A percentile compares a stretch with the other conserved stretches of the same genome.
These are phyloP conservation scores for Vicugna pacos DNA, from an alignment of 2,113 vertebrate genomes.

Conservation along the genomic window DNA sequence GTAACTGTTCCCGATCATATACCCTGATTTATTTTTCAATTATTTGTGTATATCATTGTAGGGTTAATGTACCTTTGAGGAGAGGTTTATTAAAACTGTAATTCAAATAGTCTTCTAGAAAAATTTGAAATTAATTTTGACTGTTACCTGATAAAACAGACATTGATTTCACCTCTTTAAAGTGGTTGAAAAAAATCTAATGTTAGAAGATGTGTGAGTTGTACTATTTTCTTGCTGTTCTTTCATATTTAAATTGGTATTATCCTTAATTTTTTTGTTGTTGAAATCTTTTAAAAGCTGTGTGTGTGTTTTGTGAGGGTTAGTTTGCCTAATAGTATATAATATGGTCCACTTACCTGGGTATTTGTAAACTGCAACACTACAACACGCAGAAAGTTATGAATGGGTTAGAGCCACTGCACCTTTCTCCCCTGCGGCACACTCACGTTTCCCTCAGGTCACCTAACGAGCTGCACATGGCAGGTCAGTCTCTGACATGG, in stretches of 20 bases:
- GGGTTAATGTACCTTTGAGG: background rate
- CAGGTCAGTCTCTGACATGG: background rate
- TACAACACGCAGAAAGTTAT: background rate
- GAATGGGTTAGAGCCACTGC: background rate
- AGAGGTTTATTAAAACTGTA: background rate
- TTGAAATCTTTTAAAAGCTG: background rate
- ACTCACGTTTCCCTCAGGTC: background rate
- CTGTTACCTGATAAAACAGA: background rate
- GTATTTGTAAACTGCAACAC: background rate
- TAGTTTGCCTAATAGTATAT: background rate
- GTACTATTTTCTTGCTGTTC: background rate
- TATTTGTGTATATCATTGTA: background rate
- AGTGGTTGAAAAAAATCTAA: background rate
- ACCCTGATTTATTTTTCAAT: background rate
- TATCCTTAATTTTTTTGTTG: background rate
- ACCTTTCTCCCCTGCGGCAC: background rate
- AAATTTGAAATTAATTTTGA: slow-evolving; percentile 34
- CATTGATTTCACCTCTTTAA: background rate
- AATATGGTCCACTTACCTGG: background rate
- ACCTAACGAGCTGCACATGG: fast-evolving
- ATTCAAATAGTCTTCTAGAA: background rate
- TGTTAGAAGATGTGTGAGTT: background rate
- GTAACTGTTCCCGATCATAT: background rate
- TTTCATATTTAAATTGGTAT: background rate
- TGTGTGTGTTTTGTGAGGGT: background rate